phyloP scores from a whole-genome alignment of 2,113 vertebrate species.

The Indicator maculatus region DNA sequence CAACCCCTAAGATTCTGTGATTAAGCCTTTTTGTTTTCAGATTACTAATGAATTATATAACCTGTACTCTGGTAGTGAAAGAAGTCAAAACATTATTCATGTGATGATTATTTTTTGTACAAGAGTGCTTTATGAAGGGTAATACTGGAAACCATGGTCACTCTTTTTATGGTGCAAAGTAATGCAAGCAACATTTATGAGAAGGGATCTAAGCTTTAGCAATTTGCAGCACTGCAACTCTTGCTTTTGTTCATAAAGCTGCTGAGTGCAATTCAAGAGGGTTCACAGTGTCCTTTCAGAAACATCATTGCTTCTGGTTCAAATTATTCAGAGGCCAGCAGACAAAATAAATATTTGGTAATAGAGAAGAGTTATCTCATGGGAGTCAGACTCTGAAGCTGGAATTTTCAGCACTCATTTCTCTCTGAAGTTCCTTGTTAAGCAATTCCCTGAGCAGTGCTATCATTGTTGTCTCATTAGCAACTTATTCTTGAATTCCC shows the following conservation, averaged over 20 bases:
- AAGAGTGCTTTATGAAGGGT: background rate
- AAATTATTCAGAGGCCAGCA: background rate
- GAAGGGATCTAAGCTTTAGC: background rate
- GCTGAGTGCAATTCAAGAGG: background rate
- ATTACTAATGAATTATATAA: background rate
- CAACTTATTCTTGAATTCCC: background rate
- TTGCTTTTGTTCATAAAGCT: background rate
- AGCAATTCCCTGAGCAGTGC: background rate
- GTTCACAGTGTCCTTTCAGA: slow-evolving; percentile 5
- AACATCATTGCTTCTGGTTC: background rate
- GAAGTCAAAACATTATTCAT: background rate
- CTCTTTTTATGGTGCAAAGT: background rate
- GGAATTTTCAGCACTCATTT: background rate
- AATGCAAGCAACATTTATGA: background rate
- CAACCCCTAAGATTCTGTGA: background rate
- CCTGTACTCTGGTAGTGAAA: background rate
- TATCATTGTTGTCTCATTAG: background rate
- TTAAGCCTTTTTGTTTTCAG: background rate
- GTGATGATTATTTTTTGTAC: background rate
- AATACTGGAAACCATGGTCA: background rate
- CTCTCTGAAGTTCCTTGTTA: background rate
- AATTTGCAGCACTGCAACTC: background rate
- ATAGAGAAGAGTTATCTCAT: background rate
- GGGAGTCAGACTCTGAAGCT: background rate
- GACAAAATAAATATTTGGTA: background rate